Percentiles rank a stretch among this genome's conserved stretches.
Evolutionary conservation across 1,140 invertebrate genomes (phyloP).

Genomic region (Anadara kagoshimensis): DNA sequence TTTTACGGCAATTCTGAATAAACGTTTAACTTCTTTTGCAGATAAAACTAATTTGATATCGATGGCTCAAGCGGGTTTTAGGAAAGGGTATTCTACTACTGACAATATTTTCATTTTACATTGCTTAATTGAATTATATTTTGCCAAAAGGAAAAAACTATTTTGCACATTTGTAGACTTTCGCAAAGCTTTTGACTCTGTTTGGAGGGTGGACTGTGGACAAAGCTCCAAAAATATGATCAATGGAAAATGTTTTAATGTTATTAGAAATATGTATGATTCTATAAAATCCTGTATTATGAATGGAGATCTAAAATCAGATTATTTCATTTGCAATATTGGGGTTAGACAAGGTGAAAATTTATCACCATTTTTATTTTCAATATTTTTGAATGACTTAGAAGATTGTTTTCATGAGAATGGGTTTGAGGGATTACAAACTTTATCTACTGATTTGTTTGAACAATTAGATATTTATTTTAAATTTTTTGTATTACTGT

Average conservation of each 20-base stretch:
- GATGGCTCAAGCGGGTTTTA: constrained; percentile 37
- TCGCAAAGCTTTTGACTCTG: constrained; percentile 7
- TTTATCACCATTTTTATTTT: constrained; percentile 4
- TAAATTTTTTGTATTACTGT: too few species aligned
- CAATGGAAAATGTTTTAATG: constrained; percentile 13
- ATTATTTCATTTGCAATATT: background rate
- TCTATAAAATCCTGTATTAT: constrained; percentile 3
- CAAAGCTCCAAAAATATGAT: background rate
- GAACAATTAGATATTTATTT: too few species aligned
- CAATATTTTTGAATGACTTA: constrained; percentile 1
- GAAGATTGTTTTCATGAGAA: too few species aligned
- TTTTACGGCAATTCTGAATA: constrained; percentile 28
- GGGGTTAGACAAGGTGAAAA: constrained; percentile 3
- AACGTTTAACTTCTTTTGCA: constrained; percentile 13
- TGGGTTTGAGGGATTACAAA: too few species aligned
- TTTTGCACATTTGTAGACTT: constrained; percentile 26
- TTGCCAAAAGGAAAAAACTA: constrained; percentile 8
- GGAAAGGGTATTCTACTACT: constrained; percentile 22
- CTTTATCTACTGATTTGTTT: too few species aligned
- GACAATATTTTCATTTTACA: constrained; percentile 41
- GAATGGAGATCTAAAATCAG: background rate
- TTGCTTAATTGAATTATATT: constrained; percentile 15
- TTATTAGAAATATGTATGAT: constrained; percentile 12
- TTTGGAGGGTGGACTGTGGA: constrained; percentile 12
- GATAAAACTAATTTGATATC: constrained; percentile 19